A percentile compares a stretch with the other conserved stretches of the same genome.
phyloP scores from a whole-genome alignment of 2,888 invertebrate genomes.

The Hirtodrosophila cameraria region DNA sequence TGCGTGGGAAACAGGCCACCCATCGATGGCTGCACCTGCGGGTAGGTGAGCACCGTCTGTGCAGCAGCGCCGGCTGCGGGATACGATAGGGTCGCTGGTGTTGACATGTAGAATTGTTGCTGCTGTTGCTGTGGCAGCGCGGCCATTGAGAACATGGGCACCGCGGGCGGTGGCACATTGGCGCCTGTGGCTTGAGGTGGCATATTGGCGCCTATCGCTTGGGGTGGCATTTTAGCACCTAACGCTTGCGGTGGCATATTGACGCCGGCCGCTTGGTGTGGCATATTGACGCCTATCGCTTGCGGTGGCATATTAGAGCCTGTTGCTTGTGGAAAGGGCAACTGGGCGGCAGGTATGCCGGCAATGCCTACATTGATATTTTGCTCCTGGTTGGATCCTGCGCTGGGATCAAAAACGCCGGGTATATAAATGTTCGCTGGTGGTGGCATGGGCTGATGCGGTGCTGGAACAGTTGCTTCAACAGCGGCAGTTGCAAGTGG shows the following conservation, averaged over 20 bases:
- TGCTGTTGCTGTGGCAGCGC: conserved; percentile 55
- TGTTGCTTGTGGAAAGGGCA: conserved; percentile 77
- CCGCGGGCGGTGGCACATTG: conserved; percentile 45
- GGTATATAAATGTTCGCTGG: conserved; percentile 74
- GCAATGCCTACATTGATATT: conserved; percentile 34
- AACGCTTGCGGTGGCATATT: conserved; percentile 46
- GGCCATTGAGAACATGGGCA: conserved; percentile 80
- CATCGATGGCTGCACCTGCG: conserved; percentile 82
- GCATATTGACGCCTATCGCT: conserved; percentile 45
- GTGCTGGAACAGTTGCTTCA: conserved; percentile 14
- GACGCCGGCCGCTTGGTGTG: conserved; percentile 52
- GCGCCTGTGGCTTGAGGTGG: conserved; percentile 57
- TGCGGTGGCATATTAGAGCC: conserved; percentile 48
- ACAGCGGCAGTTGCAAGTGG: conserved; percentile 7
- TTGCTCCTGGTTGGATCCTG: conserved; percentile 30
- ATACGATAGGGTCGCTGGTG: conserved; percentile 77
- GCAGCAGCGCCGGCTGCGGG: conserved; percentile 63
- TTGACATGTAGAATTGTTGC: conserved; percentile 80
- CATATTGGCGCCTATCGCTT: conserved; percentile 61
- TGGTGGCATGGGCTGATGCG: conserved; percentile 50
- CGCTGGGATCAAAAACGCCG: conserved; percentile 65
- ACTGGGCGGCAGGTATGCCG: conserved; percentile 66
- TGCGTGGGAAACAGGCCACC: conserved; percentile 79
- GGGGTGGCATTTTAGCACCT: too few species aligned
- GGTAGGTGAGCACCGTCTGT: conserved; percentile 83